Evolutionary conservation across 1,140 invertebrate species (phyloP), one percentile per base, ranked within the genome.

Genomic region (Cydia pomonella): DNA sequence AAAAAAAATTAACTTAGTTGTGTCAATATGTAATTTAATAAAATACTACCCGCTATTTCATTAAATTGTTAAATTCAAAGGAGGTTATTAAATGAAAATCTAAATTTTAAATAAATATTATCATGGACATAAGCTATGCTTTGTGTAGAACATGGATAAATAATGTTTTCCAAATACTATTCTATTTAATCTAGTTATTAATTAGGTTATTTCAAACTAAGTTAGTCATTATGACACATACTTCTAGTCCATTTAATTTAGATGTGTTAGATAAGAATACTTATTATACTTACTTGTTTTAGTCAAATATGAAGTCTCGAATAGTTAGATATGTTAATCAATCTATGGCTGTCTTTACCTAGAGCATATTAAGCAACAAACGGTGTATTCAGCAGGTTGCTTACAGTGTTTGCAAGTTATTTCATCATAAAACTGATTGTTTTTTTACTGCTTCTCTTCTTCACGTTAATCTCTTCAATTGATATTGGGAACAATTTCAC

Each of bases 201-300:
- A 1, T 47, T n/a, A 13, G 3, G n/a, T 50, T 50, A 18, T 50
- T 50, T 50, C 2, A 50, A 50, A 13, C 16, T 50, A 50, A 50
- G 47, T 50, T 50, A 50, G 47, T 5, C n/a, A n/a, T 53, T 53
- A 53, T 18, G 50, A 53, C 0, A n/a, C 50, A 18, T 53, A 53
- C 50, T 53, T 53, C 50, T 53, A 53, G 50, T 53, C 50, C 6
- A 6, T 53, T 53, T 53, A 53, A 53, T 53, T 53, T 53, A 53
- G 50, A 53, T 18, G 16, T 21, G 50, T 18, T 16, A 16, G 16
- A 47, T 18, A n/a, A 53, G n/a, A 16, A 47, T 47, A 53, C n/a
- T 47, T 47, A 53, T n/a, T n/a, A 53, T 2, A 4, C 6, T 4
- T 9, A n/a, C n/a, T 18, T 18, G 6, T 53, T 53, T 53, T 53